phyloP scores from a whole-genome alignment of 1,140 invertebrate genomes.

The Drosophila ohnishii region DNA sequence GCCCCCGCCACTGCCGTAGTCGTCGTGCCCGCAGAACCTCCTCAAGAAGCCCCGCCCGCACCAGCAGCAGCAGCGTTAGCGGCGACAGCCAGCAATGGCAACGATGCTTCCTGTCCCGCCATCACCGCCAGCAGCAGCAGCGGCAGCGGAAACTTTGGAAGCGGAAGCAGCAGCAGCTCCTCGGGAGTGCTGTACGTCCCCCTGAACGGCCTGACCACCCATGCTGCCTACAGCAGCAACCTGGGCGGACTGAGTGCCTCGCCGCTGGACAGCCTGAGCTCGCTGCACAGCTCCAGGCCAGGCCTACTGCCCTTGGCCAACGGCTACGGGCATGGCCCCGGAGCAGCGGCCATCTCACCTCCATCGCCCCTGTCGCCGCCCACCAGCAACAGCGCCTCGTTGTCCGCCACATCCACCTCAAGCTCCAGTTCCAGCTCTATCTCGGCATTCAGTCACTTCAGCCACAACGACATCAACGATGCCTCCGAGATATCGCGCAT shows the following conservation, averaged over 20 bases:
- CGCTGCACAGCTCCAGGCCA: constrained; percentile 36
- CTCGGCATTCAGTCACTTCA: constrained; percentile 52
- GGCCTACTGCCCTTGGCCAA: constrained; percentile 52
- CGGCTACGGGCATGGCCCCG: constrained; percentile 50
- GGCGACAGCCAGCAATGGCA: constrained; percentile 20
- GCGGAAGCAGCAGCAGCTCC: constrained; percentile 2
- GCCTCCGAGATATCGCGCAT: constrained; percentile 82
- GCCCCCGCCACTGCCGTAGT: not conserved
- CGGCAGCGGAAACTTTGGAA: not conserved
- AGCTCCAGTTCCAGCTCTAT: not conserved
- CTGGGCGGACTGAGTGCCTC: constrained; percentile 28
- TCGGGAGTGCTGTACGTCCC: constrained; percentile 62
- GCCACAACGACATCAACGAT: constrained; percentile 81
- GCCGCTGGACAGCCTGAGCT: constrained; percentile 42
- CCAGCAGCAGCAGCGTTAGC: not conserved
- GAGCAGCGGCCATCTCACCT: constrained; percentile 37
- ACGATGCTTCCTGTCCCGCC: constrained; percentile 17
- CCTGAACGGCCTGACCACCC: constrained; percentile 59
- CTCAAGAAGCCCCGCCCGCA: not conserved
- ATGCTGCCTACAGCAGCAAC: constrained; percentile 71
- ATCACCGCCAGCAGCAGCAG: not conserved
- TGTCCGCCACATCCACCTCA: not conserved
- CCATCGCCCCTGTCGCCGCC: constrained; percentile 29
- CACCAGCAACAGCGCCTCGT: not conserved
- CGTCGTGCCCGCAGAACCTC: not conserved